A percentile compares a stretch with the other conserved stretches of the same genome.
These are phyloP conservation scores for Monopis laevigella DNA, from an alignment of 2,888 invertebrate species.

Conservation along the genomic window DNA sequence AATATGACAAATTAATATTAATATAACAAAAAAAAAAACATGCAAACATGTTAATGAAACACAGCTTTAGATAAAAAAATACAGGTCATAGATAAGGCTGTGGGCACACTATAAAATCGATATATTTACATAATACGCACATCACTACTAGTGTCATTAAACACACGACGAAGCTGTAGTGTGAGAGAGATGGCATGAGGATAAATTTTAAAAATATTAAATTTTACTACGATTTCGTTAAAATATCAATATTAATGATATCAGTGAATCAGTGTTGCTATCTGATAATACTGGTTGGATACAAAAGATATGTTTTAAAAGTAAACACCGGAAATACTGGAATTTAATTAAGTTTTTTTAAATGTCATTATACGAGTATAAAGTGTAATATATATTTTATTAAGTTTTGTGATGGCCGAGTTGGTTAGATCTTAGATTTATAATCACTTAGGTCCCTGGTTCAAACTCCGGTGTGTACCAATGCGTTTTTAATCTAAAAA, in stretches of 20 bases:
- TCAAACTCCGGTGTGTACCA: no score
- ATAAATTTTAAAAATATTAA: slow-evolving; percentile 41
- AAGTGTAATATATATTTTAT: no score
- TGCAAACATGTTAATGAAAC: no score
- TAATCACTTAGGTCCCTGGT: no score
- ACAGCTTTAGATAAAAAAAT: no score
- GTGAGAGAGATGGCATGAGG: slow-evolving; percentile 48
- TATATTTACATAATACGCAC: slow-evolving; percentile 21
- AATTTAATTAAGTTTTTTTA: no score
- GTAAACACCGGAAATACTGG: slow-evolving; percentile 1
- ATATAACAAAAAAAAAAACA: no score
- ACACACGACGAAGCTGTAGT: slow-evolving; percentile 21
- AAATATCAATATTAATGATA: slow-evolving; percentile 10
- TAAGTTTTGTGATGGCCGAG: no score
- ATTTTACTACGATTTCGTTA: slow-evolving; percentile 10
- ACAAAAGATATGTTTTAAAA: neutral
- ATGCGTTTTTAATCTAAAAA: no score
- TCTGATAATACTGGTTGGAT: slow-evolving; percentile 5
- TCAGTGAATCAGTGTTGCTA: slow-evolving; percentile 1
- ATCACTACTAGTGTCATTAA: slow-evolving; percentile 30
- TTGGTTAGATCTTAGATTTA: no score
- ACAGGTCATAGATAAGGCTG: slow-evolving; percentile 17
- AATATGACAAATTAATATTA: no score
- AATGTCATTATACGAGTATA: no score
- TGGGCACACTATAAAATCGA: slow-evolving; percentile 10